Conservation (phyloP, 2,113 vertebrate species). For the Erythrocercus mccallii region DNA sequence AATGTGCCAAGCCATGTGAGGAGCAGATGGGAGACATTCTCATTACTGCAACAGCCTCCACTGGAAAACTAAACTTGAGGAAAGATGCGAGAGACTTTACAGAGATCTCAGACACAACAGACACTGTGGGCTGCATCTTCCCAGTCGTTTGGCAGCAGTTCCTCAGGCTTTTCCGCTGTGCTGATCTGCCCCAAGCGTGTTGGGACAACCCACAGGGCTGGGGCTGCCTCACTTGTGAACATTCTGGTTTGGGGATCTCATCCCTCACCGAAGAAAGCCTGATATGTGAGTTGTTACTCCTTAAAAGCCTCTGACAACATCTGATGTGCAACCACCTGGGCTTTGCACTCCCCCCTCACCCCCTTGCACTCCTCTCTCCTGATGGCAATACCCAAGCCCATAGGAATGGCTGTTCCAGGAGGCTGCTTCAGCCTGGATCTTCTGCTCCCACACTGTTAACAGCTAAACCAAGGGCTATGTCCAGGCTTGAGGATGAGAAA, state of each 20-base stretch:
- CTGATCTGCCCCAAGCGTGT: neutral
- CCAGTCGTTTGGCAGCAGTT: neutral
- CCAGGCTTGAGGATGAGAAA: neutral
- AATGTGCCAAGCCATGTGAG: slow-evolving; percentile 52
- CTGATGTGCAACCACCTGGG: neutral
- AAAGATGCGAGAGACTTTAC: slow-evolving; percentile 50
- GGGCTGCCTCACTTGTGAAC: neutral
- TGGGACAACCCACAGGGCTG: neutral
- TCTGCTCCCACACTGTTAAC: neutral
- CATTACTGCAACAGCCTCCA: slow-evolving; percentile 43
- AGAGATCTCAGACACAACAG: slow-evolving; percentile 59
- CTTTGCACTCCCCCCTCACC: neutral
- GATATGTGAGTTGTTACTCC: neutral
- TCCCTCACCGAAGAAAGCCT: neutral
- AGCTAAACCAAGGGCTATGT: neutral
- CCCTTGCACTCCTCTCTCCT: neutral
- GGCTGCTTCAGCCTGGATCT: neutral
- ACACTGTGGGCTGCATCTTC: slow-evolving; percentile 32
- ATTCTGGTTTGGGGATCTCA: neutral
- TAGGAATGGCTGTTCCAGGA: neutral
- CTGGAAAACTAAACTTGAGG: slow-evolving; percentile 57
- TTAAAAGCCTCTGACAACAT: neutral
- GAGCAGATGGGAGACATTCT: slow-evolving; percentile 61
- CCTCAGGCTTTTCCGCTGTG: neutral
- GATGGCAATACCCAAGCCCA: neutral